A percentile compares a stretch with the other conserved stretches of the same genome.
phyloP scores from a whole-genome alignment of 2,113 vertebrate species.

The Petromus typicus region DNA sequence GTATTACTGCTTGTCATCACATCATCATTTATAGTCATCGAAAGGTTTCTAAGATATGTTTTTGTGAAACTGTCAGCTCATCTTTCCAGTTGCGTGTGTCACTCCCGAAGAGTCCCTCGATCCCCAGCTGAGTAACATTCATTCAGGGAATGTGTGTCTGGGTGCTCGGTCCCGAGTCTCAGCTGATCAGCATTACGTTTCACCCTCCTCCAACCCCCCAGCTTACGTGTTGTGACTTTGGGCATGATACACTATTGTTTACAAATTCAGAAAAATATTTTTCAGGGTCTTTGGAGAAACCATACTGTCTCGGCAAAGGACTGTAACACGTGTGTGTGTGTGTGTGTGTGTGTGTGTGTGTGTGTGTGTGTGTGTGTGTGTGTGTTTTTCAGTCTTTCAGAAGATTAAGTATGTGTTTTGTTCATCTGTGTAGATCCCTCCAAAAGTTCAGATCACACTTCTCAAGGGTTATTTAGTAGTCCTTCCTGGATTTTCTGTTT shows the following conservation, averaged over 20 bases:
- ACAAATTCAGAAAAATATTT: neutral
- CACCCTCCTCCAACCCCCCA: neutral
- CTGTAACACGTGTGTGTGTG: neutral
- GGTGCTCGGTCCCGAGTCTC: neutral
- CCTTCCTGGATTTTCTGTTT: neutral
- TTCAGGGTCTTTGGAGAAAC: neutral
- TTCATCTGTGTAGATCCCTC: neutral
- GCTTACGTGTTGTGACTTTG: neutral
- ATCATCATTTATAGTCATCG: neutral
- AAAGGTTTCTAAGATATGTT: neutral
- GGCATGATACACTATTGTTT: neutral
- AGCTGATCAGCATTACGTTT: neutral
- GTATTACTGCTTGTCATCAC: neutral
- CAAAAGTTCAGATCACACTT: neutral
- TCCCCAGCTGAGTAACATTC: slow-evolving; percentile 10
- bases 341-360: neutral
- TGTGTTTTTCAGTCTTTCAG: slow-evolving; percentile 14
- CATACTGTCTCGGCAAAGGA: neutral
- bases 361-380: slow-evolving; percentile 20
- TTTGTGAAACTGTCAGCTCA: neutral
- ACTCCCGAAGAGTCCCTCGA: neutral
- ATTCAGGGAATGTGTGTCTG: neutral
- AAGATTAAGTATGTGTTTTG: neutral
- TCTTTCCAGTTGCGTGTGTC: neutral
- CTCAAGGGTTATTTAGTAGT: neutral